Percentiles rank a stretch among this genome's conserved stretches.
Conservation (phyloP, 2,797 vertebrate genomes). For the Gymnoscopelus microlampas region DNA sequence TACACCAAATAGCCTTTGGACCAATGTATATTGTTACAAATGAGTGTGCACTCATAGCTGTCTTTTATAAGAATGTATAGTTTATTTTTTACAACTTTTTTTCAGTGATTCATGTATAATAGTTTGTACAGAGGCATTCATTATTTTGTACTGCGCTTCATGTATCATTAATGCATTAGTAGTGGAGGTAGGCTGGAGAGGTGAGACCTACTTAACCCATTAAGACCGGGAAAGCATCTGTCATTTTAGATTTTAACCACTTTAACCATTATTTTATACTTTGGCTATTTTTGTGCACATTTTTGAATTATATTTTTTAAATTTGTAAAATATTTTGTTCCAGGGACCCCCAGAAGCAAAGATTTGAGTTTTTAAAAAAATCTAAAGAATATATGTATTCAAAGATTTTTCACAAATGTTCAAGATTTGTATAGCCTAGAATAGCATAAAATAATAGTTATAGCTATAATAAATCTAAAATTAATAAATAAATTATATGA, state of each 20-base stretch:
- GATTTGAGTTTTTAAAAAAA: no score
- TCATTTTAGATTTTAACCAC: no score
- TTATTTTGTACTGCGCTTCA: slow-evolving; percentile 28
- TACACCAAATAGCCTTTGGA: slow-evolving; percentile 27
- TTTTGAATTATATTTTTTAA: not conserved
- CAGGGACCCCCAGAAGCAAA: not conserved
- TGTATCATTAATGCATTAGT: slow-evolving; percentile 9
- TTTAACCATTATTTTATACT: no score
- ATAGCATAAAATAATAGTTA: no score
- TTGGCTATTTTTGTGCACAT: not conserved
- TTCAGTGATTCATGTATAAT: slow-evolving; percentile 33
- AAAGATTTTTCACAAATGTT: no score
- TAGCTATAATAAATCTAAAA: no score
- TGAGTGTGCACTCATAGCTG: slow-evolving; percentile 30
- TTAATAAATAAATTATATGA: no score
- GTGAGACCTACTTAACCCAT: not conserved
- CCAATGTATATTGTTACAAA: slow-evolving; percentile 25
- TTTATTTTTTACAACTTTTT: slow-evolving; percentile 39
- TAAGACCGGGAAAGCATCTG: no score
- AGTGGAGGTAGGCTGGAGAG: no score
- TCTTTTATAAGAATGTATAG: slow-evolving; percentile 46
- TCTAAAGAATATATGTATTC: no score
- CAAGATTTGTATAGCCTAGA: no score
- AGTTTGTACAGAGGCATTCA: slow-evolving; percentile 27
- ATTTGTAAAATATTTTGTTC: no score